Evolutionary conservation across 2,113 vertebrate species (phyloP).

Genomic region (Coptodon rendalli): DNA sequence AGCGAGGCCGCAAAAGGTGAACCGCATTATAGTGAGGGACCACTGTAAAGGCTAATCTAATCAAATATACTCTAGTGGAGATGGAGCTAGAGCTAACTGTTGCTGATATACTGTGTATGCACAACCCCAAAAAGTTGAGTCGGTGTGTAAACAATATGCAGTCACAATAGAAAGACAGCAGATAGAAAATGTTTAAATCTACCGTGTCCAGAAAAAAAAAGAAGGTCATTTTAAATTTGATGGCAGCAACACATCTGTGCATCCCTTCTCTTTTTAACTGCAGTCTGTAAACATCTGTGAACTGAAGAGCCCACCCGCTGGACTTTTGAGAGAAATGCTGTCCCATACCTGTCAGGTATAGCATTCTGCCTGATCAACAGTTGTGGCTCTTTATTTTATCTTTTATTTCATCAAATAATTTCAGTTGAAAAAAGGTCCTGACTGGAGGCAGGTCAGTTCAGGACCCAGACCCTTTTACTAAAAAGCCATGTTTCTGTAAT

Average conservation of each 20-base stretch:
- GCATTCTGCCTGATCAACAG: not conserved
- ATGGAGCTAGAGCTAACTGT: not conserved
- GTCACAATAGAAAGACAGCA: not conserved
- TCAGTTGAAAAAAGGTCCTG: not conserved
- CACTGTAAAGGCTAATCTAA: not conserved
- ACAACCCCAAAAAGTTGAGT: not conserved
- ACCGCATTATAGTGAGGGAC: not conserved
- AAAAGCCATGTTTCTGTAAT: not conserved
- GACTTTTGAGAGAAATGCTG: not conserved
- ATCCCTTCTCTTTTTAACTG: not conserved
- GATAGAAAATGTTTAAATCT: not conserved
- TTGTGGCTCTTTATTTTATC: not conserved
- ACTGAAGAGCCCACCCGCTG: not conserved
- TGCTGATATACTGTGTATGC: not conserved
- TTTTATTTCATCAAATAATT: not conserved
- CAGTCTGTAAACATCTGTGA: not conserved
- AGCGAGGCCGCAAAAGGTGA: not conserved
- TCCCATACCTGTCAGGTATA: not conserved
- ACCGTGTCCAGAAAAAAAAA: not conserved
- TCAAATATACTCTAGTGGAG: not conserved
- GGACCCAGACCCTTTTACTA: not conserved
- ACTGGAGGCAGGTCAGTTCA: not conserved
- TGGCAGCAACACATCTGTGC: not conserved
- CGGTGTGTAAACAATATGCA: not conserved
- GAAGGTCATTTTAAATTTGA: not conserved